Conservation (phyloP, 2,888 invertebrate genomes). For the Nomada ruficornis region DNA sequence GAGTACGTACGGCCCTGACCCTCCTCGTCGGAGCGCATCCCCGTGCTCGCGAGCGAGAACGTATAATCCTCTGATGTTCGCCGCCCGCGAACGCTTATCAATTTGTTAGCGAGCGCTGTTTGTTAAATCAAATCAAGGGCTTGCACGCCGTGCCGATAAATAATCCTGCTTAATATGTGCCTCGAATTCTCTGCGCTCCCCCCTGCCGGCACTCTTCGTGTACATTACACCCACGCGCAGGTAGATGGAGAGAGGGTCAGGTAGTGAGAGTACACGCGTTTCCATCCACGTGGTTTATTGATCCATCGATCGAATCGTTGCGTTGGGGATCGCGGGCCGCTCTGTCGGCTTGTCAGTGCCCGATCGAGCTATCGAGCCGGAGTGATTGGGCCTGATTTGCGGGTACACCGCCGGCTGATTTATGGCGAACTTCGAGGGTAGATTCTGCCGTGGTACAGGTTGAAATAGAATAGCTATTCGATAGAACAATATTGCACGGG, state of each 20-base stretch:
- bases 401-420: conserved; percentile 49
- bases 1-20: conserved; percentile 78
- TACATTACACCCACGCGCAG: conserved; percentile 62
- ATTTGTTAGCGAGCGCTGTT: conserved; percentile 83
- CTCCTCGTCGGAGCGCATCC: conserved; percentile 32
- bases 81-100: conserved; percentile 83
- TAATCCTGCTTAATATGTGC: conserved; percentile 83
- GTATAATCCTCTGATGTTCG: conserved; percentile 80
- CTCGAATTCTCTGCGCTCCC: conserved; percentile 57
- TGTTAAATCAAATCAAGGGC: conserved; percentile 81
- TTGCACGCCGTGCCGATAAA: conserved; percentile 77
- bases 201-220: conserved; percentile 45
- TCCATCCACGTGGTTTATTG: conserved; percentile 73
- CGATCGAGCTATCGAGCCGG: conserved; percentile 55
- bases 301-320: conserved; percentile 76
- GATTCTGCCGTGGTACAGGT: conserved; percentile 21
- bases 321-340: conserved; percentile 23
- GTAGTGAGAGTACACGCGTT: conserved; percentile 76
- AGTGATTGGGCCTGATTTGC: conserved; percentile 57
- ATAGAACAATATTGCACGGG: neutral
- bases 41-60: conserved; percentile 18
- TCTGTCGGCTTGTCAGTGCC: conserved; percentile 57
- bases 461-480: neutral
- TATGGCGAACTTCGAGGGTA: conserved; percentile 39
- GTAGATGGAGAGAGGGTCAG: neutral